phyloP scores from a whole-genome alignment of 2,888 invertebrate genomes.

The Scaptomyza cyrtandrae region DNA sequence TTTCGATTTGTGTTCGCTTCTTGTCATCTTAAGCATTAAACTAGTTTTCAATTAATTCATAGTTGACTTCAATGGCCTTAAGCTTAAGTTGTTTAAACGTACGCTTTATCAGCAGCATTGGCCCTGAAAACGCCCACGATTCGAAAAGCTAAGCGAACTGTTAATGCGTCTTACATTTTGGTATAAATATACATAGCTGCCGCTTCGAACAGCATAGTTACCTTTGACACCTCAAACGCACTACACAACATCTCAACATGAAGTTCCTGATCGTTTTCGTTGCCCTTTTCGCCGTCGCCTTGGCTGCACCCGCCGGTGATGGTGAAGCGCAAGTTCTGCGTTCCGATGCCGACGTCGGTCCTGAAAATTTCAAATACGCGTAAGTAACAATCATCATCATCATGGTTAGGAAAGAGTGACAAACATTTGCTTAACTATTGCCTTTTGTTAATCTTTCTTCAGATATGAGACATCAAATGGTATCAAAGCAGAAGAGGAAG shows the following conservation, averaged over 20 bases:
- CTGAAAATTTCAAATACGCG: constrained; percentile 85
- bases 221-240: constrained; percentile 39
- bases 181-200: constrained; percentile 26
- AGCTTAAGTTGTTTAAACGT: constrained; percentile 11
- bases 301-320: constrained; percentile 52
- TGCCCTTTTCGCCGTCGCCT: constrained; percentile 64
- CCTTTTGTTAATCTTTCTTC: constrained; percentile 4
- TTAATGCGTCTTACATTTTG: not conserved
- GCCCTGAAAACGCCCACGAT: constrained; percentile 19
- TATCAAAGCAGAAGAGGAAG: constrained; percentile 54
- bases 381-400: constrained; percentile 22
- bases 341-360: not conserved
- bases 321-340: not conserved
- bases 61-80: not conserved
- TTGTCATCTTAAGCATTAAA: constrained; percentile 21
- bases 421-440: not conserved
- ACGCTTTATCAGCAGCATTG: constrained; percentile 12
- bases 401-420: too few species aligned
- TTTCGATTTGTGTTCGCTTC: not conserved
- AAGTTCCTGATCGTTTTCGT: constrained; percentile 71
- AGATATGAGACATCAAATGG: constrained; percentile 72
- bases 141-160: constrained; percentile 13
- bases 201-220: constrained; percentile 16
- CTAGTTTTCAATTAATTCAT: constrained; percentile 21
- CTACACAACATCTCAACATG: constrained; percentile 51